A percentile compares a stretch with the other conserved stretches of the same genome.
Conservation (phyloP, 2,888 invertebrate species). For the Agriopis leucophaearia region DNA sequence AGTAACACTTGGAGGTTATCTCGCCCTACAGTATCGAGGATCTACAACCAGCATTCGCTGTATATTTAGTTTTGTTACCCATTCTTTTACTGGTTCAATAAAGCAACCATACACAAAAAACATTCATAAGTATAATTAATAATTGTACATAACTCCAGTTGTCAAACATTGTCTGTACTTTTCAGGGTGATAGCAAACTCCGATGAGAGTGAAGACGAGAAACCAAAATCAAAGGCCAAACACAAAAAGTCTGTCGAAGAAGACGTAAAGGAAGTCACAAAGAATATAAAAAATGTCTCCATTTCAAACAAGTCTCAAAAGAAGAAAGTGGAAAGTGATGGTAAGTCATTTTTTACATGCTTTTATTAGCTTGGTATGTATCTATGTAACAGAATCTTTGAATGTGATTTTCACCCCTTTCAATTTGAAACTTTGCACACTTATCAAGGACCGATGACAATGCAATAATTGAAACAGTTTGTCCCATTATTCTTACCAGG, state of each 20-base stretch:
- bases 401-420: no score
- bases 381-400: no score
- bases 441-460: no score
- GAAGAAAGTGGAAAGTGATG: slow-evolving; percentile 75
- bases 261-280: slow-evolving; percentile 83
- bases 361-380: no score
- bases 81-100: neutral
- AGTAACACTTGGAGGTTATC: slow-evolving; percentile 76
- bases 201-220: slow-evolving; percentile 82
- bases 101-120: neutral
- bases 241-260: slow-evolving; percentile 82
- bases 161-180: slow-evolving; percentile 19
- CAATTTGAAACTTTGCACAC: no score
- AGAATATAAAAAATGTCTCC: slow-evolving; percentile 86
- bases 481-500: no score
- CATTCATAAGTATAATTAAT: neutral
- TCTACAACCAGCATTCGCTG: neutral
- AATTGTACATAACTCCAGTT: neutral
- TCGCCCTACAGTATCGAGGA: slow-evolving; percentile 17
- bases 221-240: slow-evolving; percentile 77
- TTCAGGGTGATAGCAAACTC: slow-evolving; percentile 73
- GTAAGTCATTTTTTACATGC: slow-evolving; percentile 52
- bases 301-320: slow-evolving; percentile 84
- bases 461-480: no score
- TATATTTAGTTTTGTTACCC: neutral